Evolutionary conservation across 2,113 vertebrate species (phyloP).

Genomic region (Raja brachyura): DNA sequence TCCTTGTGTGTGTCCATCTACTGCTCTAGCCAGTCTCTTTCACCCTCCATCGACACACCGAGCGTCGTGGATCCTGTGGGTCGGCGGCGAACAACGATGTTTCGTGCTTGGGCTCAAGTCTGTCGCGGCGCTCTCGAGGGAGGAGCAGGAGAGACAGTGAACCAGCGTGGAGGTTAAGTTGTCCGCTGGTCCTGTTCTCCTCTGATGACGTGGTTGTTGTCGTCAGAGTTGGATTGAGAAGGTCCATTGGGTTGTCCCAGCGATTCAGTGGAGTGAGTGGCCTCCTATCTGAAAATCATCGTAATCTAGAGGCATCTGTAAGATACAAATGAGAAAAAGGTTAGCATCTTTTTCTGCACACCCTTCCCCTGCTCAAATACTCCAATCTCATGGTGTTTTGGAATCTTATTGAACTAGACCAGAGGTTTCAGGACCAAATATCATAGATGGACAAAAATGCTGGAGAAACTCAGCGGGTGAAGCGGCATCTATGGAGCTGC

Average conservation of each 20-base stretch:
- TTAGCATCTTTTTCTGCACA: neutral
- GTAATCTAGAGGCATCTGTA: constrained; percentile 17
- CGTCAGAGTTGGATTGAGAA: neutral
- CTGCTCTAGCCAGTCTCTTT: neutral
- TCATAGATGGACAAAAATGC: too few species aligned
- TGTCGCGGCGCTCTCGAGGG: neutral
- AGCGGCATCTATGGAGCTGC: too few species aligned
- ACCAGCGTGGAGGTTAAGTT: neutral
- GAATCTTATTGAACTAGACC: too few species aligned
- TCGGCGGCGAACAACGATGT: too few species aligned
- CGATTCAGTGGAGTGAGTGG: neutral
- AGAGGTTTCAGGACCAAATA: too few species aligned
- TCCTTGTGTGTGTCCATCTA: neutral
- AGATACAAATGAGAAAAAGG: neutral
- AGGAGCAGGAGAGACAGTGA: neutral
- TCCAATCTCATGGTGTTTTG: too few species aligned
- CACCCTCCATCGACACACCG: neutral
- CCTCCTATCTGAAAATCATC: constrained; percentile 19
- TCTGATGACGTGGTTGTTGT: neutral
- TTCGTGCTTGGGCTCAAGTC: neutral
- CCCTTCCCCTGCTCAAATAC: neutral
- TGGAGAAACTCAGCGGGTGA: too few species aligned
- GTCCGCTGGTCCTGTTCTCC: neutral
- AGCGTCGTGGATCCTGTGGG: neutral
- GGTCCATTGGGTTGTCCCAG: neutral